phyloP scores from a whole-genome alignment of 2,797 vertebrate genomes.

The Mormyrops attenuatus region DNA sequence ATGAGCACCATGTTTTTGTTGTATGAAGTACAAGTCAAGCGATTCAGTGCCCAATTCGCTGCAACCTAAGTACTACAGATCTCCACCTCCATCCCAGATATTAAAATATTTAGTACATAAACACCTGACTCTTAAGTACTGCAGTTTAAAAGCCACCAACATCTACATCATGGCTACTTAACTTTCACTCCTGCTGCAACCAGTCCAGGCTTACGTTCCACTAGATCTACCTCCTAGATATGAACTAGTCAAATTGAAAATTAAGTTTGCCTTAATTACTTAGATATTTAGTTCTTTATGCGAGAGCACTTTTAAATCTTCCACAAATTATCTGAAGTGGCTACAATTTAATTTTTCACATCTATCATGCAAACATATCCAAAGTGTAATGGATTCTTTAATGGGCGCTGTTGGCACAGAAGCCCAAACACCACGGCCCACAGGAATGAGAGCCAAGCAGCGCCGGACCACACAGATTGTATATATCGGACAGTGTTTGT shows the following conservation, averaged over 20 bases:
- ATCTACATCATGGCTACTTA: background rate
- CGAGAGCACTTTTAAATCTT: background rate
- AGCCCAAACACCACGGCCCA: background rate
- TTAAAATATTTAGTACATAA: conserved; percentile 8
- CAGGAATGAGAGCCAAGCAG: background rate
- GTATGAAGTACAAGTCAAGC: background rate
- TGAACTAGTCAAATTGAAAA: background rate
- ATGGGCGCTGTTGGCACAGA: background rate
- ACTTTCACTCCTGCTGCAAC: background rate
- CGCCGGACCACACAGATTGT: background rate
- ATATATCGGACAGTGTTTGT: background rate
- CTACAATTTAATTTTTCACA: background rate
- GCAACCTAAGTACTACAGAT: background rate
- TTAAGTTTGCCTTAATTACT: background rate
- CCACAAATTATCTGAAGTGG: background rate
- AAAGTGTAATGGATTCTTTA: background rate
- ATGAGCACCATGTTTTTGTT: background rate
- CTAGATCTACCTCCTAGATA: background rate
- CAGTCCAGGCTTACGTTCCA: background rate
- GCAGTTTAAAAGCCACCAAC: conserved; percentile 3
- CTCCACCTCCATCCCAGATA: background rate
- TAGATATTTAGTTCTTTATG: background rate
- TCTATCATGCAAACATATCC: background rate
- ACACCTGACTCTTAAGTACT: conserved; percentile 9
- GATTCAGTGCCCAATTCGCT: background rate